Base-by-base conservation (phyloP, 1,140 invertebrate species). In the Papilio glaucus region DNA sequence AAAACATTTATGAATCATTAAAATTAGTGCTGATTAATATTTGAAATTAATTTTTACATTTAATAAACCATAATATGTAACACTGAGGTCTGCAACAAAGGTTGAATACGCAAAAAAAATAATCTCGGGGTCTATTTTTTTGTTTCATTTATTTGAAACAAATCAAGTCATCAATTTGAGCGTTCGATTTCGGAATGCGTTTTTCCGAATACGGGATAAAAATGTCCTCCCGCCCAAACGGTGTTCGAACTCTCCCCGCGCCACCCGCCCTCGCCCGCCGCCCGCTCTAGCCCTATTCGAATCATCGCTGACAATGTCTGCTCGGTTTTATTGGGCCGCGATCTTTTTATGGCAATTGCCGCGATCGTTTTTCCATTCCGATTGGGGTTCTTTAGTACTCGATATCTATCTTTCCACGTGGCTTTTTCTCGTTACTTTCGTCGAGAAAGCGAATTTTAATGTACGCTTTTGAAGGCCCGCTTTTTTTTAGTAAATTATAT, bases 281-380 rank as follows among this genome's bases (percentile, higher is more conserved):
- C 68, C 42, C 63, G 33, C 57, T 65, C 77, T 61, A 74, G 49
- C 72, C 81, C 73, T 67, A 77, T 78, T 77, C 77, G 79, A 86
- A 89, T 89, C 87, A 90, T 87, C 82, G 85, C 85, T 89, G 87
- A 92, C 88, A 87, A 82, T 84, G 83, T 87, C 80, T n/a, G n/a
- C n/a, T 85, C 79, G 73, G 83, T 89, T 91, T 90, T 89, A 92
- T 90, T 89, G 84, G 84, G 77, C 78, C 78, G 79, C 85, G 86
- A 89, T 88, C 88, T 91, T 90, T 92, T 92, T 91, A 91, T 86
- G 84, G 82, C 87, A 84, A 89, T 89, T 85, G 83, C 82, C 75
- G 80, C 33, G 82, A 90, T 88, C 88, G 89, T 82, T 90, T 88
- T 85, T 78, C 82, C 82, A 82, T 85, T 87, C 80, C 77, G 75